phyloP scores from a whole-genome alignment of 2,888 invertebrate species.

The Mythimna albipuncta region DNA sequence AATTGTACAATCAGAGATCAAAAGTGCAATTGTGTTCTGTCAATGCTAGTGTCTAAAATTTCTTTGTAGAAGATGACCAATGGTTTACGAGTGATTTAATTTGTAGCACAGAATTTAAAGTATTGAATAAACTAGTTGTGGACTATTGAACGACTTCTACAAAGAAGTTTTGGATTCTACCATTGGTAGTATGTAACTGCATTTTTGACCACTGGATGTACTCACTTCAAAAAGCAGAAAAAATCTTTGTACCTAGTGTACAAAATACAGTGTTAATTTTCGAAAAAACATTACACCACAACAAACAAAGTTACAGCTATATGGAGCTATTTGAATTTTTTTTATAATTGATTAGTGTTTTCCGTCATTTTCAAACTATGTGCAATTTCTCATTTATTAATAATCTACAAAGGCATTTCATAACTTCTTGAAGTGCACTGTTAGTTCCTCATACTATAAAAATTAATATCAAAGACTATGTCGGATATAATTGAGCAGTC shows the following conservation, averaged over 20 bases:
- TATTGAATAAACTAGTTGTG: no score
- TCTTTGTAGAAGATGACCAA: no score
- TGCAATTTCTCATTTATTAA: slow-evolving; percentile 5
- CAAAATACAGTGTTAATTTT: background rate
- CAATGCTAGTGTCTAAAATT: no score
- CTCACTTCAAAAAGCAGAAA: no score
- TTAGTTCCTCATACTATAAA: slow-evolving; percentile 24
- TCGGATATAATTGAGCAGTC: background rate
- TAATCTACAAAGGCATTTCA: background rate
- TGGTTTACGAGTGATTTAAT: no score
- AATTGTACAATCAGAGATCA: no score
- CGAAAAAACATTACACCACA: background rate
- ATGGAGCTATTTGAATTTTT: background rate
- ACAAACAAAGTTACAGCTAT: background rate
- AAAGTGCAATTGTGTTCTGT: no score
- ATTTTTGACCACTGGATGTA: no score
- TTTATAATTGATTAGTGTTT: background rate
- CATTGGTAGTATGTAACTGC: no score
- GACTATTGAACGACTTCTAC: no score
- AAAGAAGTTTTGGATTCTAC: no score
- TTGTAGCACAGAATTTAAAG: no score
- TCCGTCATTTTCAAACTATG: background rate
- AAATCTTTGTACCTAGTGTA: background rate
- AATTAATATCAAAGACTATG: slow-evolving; percentile 4
- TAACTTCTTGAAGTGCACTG: background rate